Base-by-base conservation (phyloP, 2,888 invertebrate genomes). In the Chymomyza fuscimana region DNA sequence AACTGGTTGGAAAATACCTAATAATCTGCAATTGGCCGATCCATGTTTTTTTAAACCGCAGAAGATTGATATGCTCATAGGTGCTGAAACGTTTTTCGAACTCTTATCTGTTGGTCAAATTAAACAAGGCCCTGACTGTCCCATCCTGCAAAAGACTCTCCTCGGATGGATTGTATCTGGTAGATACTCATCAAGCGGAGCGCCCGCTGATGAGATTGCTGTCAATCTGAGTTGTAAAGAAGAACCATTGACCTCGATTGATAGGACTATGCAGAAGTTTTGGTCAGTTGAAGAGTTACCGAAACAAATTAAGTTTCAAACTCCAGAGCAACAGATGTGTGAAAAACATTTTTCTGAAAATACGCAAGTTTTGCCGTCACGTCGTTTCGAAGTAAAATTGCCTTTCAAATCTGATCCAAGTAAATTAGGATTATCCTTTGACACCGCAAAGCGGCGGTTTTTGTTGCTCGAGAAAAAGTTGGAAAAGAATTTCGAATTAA, bases 371-470 rank as follows among this genome's bases (percentile, higher is more conserved):
- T 25, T 25, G 4, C 25, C 25, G 4, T 50, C 50, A 50, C 3
- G 50, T 50, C 50, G 50, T 6, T 63, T 63, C 51, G 4, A 52
- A 52, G 32, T 63, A 16, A 5, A 50, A 16, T 46, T 51, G 63
- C 32, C 9, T 3, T 63, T 52, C 25, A 52, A 63, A 22, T 29
- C 32, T 10, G 29, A 63, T 52, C 32, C 54, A n/a, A 15, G 25
- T n/a, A 19, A 7, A 9, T 46, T 52, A 10, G 32, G 52, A 3
- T 4, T 7, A 5, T 51, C n/a, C 4, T 51, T 51, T 16, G 51
- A 36, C 19, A 10, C 7, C 10, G 51, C 52, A 9, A 63, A 52
- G 19, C 32, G 63, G 16, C 32, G 63, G 29, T 63, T 63, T 63
- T 22, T 22, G 51, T 51, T 16, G 29, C 51, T 51, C 9, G 25